Percentiles rank a stretch among this genome's conserved stretches.
phyloP scores from a whole-genome alignment of 1,140 invertebrate species.

The Drosophila melanica region DNA sequence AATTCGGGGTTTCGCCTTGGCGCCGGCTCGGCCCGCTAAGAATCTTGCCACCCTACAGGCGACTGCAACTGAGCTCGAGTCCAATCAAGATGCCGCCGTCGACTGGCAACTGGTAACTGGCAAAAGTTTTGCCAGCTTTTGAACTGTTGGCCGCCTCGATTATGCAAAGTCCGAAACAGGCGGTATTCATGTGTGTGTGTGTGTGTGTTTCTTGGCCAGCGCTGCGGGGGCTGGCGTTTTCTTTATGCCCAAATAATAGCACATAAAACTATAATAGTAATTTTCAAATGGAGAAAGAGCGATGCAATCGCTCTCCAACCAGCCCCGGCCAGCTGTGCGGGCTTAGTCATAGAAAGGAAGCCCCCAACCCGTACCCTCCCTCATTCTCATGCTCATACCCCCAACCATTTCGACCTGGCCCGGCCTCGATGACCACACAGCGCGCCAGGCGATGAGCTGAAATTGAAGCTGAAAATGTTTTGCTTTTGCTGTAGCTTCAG shows the following conservation, averaged over 20 bases:
- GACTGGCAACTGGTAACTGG: constrained; percentile 44
- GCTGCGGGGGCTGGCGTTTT: constrained; percentile 76
- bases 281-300: constrained; percentile 80
- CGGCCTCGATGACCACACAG: constrained; percentile 67
- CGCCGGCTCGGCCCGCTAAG: constrained; percentile 56
- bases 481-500: neutral
- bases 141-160: constrained; percentile 49
- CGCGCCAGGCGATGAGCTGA: constrained; percentile 66
- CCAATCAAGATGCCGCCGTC: constrained; percentile 75
- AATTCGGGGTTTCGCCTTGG: constrained; percentile 59
- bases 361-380: neutral
- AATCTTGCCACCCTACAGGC: constrained; percentile 75
- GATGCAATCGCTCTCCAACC: constrained; percentile 64
- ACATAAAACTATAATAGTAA: constrained; percentile 83
- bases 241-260: constrained; percentile 81
- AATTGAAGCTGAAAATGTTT: constrained; percentile 32
- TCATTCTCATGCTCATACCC: too few species aligned
- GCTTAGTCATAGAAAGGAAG: constrained; percentile 78
- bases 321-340: constrained; percentile 66
- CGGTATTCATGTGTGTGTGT: constrained; percentile 44
- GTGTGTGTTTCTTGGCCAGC: constrained; percentile 69
- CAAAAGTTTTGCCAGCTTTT: constrained; percentile 21
- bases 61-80: constrained; percentile 43
- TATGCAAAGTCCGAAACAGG: constrained; percentile 60
- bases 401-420: constrained; percentile 15